Conservation (phyloP, 2,888 invertebrate genomes). For the Operophtera brumata region DNA sequence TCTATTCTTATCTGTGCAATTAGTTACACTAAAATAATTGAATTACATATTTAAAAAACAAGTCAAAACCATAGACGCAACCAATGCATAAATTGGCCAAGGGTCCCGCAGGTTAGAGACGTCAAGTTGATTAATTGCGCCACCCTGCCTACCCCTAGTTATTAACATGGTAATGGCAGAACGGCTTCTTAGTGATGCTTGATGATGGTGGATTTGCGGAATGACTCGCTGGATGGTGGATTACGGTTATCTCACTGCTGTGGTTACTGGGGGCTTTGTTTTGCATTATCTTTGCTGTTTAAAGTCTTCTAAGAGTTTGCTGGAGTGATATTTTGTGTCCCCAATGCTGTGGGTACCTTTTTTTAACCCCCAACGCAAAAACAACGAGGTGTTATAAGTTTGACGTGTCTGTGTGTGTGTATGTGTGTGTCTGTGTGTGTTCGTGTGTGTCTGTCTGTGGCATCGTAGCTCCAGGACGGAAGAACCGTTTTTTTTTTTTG, state of each 20-base stretch:
- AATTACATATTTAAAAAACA: slow-evolving; percentile 14
- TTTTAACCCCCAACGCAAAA: too few relatives aligned
- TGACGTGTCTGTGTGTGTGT: too few relatives aligned
- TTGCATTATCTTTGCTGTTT: background rate
- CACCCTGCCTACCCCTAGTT: slow-evolving; percentile 58
- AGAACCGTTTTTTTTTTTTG: too few relatives aligned
- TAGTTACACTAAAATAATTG: too few relatives aligned
- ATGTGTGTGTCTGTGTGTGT: too few relatives aligned
- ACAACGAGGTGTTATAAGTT: too few relatives aligned
- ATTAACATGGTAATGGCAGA: slow-evolving; percentile 80
- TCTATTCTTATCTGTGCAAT: too few relatives aligned
- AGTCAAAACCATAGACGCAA: slow-evolving; percentile 52
- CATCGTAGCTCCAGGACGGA: too few relatives aligned
- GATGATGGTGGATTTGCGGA: slow-evolving; percentile 14
- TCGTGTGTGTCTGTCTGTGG: too few relatives aligned
- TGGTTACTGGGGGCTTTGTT: background rate
- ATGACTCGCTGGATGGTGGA: slow-evolving; percentile 13
- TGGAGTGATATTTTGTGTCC: too few relatives aligned
- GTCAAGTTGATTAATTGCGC: slow-evolving; percentile 77
- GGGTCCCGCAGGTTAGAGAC: slow-evolving; percentile 53
- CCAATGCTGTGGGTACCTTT: too few relatives aligned
- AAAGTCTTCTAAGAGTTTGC: background rate
- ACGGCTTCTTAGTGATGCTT: slow-evolving; percentile 68
- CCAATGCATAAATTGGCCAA: slow-evolving; percentile 74
- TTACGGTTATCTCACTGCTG: slow-evolving; percentile 10